Base-by-base conservation (phyloP, 2,797 vertebrate genomes). In the Emydoidea blandingii region DNA sequence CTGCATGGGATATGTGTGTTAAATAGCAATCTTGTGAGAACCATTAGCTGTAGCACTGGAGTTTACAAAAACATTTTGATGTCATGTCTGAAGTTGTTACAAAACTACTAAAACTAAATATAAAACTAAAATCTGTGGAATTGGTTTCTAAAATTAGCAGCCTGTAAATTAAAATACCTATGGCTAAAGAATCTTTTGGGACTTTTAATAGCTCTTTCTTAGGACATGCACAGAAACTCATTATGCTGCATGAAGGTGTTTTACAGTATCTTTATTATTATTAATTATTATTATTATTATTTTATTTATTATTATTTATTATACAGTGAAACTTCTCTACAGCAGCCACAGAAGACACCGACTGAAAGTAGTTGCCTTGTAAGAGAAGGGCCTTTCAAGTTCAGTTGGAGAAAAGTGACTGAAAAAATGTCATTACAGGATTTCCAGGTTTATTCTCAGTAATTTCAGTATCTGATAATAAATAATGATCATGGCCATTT, bases 361-460 rank as follows among this genome's bases (percentile, higher is more conserved):
- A 79, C 88, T 92, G 37, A 95, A 89, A 92, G 52, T 50, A 91
- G 56, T 84, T 90, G 76, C 53, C 78, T 79, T 2, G 37, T 37
- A 29, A 12, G n/a, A 76, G 52, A 11, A 25, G 54, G 2, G 62
- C 12, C 52, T 23, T 37, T 57, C 1, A 57, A 89, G 27, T 57
- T 90, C n/a, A 49, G 27, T 79, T 83, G 59, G 78, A 83, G 88
- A 41, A 72, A 74, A 91, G 52, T 44, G 11, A 44, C 79, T 47
- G 90, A 79, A 44, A 78, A 95, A 96, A 76, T 6, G 79, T 1
- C 44, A 41, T 81, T 88, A 88, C 83, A 79, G 68, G 0, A 87
- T 95, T 94, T 81, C 93, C 95, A 94, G 94, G 81, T 2, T 78
- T 86, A 56, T 87, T 88, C 5, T 85, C 83, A 50, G 2, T 62